Evolutionary conservation across 2,113 vertebrate genomes (phyloP), one percentile per base, ranked within the genome.

Genomic region (Oreochromis spilurus): DNA sequence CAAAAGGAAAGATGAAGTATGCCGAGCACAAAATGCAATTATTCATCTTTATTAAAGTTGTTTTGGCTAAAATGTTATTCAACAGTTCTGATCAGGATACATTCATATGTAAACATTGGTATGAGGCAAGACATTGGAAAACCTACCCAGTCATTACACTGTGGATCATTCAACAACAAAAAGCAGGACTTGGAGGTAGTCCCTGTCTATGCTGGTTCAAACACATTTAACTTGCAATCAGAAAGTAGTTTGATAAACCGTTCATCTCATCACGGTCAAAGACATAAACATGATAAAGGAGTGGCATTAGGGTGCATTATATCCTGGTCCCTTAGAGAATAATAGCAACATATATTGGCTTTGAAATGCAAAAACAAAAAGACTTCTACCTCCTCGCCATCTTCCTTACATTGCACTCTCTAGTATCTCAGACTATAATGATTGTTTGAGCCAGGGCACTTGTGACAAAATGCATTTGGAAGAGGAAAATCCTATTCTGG

Each of bases 101-200:
- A 96, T 96, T 96, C 96, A 94, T 93, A 65, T 95, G 94, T 96
- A 95, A 96, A 96, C 96, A 92, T 89, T 88, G 92, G 88, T 86
- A 92, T 90, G 93, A 96, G 93, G 93, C 94, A 92, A 95, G 91
- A 94, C 93, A 90, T n/a, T 72, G 89, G 90, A 83, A 87, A 86
- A 86, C 89, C 65, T 48, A 85, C 45, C 72, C 45, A 81, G 70
- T 84, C 38, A 60, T 83, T 53, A 86, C 83, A 81, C 55, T 7
- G 17, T 87, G 50, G 34, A 84, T 83, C 75, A n/a, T 72, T 88
- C 80, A 65, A 67, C 14, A n/a, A 26, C 75, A 77, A 83, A 80
- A 88, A 85, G 80, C 84, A 86, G 90, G 94, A 89, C 88, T 87
- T 7, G 26, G 88, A 91, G 86, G 91, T 81, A 67, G 84, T 77